Evolutionary conservation across 2,113 vertebrate genomes (phyloP), one percentile per base, ranked within the genome.

Genomic region (Choloepus hoffmanni): DNA sequence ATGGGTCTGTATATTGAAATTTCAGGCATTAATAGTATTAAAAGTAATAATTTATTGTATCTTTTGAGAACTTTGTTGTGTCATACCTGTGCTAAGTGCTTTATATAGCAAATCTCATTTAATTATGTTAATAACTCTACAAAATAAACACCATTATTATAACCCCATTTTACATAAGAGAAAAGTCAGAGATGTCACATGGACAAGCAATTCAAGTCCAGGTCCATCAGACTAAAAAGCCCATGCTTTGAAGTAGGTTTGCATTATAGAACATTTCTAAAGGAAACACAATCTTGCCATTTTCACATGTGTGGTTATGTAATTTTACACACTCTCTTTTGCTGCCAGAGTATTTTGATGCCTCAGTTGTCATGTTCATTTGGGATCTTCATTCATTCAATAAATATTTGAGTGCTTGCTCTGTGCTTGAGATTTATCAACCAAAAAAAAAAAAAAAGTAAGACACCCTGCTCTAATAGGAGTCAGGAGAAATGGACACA

Each of bases 1-100:
- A 14, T 12, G 3, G 53, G 3, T 77, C 79, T 82, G 48, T 45
- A 74, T 79, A 21, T 88, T 87, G 81, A 88, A 72, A 77, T 73
- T 90, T 89, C 14, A 87, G 50, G 65, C 81, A n/a, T 65, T 92
- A 85, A 70, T 60, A 67, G 5, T 82, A 67, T 84, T 92, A 90
- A 40, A n/a, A 68, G 70, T 43, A 30, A 40, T 68, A 94, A 78
- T 16, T 78, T 19, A 30, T 67, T 92, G 15, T 15, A 33, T 15
- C 40, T 55, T 7, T 23, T 68, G 55, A 82, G n/a, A 94, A 13
- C 23, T 15, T 82, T 81, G 63, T 93, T 65, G 50, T 50, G 63
- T 40, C 78, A 82, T 40, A 16, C 30, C 65, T 62, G 53, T 77
- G 21, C 43, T 48, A 84, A 83, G 53, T 28, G 36, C 13, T 79